Conservation (phyloP, 2,888 invertebrate genomes). For the Magallana nippona region DNA sequence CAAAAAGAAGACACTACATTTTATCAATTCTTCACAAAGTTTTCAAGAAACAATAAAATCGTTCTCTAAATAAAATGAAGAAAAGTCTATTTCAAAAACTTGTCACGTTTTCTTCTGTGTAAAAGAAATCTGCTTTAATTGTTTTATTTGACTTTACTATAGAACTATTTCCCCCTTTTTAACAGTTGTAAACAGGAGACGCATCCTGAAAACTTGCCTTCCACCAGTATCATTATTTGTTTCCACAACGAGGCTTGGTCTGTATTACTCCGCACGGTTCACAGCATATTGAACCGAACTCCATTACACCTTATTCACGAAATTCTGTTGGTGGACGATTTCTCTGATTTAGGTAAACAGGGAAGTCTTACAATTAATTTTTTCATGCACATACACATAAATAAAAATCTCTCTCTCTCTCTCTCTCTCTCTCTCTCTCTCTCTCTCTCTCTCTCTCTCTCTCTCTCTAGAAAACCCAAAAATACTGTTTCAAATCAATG, state of each 20-base stretch:
- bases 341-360: constrained; percentile 85
- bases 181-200: constrained; percentile 72
- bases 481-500: too few species aligned
- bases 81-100: too few species aligned
- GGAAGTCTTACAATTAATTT: too few species aligned
- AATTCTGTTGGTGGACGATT: constrained; percentile 94
- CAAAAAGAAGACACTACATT: too few species aligned
- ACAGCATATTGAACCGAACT: constrained; percentile 91
- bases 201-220: constrained; percentile 84
- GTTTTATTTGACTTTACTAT: too few species aligned
- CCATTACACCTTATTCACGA: constrained; percentile 88
- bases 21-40: too few species aligned
- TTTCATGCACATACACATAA: too few species aligned
- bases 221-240: constrained; percentile 93
- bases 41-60: too few species aligned
- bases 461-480: background rate
- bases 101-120: too few species aligned
- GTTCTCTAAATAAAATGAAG: too few species aligned
- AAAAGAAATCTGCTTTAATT: too few species aligned
- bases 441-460: constrained; percentile 38
- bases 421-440: constrained; percentile 32
- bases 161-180: background rate
- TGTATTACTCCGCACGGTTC: constrained; percentile 92
- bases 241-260: constrained; percentile 96
- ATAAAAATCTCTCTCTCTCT: background rate